Base-by-base conservation (phyloP, 2,113 vertebrate species). In the Hystrix cristata region DNA sequence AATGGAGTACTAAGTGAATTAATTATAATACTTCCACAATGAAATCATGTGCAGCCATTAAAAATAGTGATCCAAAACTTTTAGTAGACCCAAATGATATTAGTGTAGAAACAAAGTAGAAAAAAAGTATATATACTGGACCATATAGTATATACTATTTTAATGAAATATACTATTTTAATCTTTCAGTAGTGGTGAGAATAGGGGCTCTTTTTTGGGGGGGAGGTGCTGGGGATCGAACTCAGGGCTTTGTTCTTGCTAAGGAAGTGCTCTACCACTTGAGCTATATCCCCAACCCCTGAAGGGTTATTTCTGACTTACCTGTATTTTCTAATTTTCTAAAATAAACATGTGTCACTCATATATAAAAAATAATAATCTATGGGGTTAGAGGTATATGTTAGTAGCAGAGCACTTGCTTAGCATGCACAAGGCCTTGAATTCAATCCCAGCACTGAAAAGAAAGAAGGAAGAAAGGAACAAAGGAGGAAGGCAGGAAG, bases 1-100 rank as follows among this genome's bases (percentile, higher is more conserved):
- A 69, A 65, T 65, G 2, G 7, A 21, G 15, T 83, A 82, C 71
- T 87, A 90, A 93, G 67, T 90, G 11, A 79, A 53, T 48, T 51
- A 93, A 67, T 65, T 74, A 59, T 53, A 78, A 91, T 8, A 95
- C 5, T 78, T 53, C 15, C 43, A 87, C 8, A 86, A 83, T 60
- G 23, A 74, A 94, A 92, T 86, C 91, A 14, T 82, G 15, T 19
- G 2, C 9, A 88, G 62, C 7, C 16, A 91, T 19, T 71, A 72
- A 82, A 72, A 92, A 94, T n/a, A 21, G 74, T 96, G 55, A 87
- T 38, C 57, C n/a, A 95, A 69, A 91, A 84, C 3, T 94, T 83
- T 72, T 9, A 71, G 64, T 27, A 87, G 64, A 76, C 14, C 23
- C 15, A 90, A 64, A 65, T 80, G 16, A 67, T 65, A 53, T 11